Conservation (phyloP, 2,113 vertebrate genomes). For the Silurus asotus region DNA sequence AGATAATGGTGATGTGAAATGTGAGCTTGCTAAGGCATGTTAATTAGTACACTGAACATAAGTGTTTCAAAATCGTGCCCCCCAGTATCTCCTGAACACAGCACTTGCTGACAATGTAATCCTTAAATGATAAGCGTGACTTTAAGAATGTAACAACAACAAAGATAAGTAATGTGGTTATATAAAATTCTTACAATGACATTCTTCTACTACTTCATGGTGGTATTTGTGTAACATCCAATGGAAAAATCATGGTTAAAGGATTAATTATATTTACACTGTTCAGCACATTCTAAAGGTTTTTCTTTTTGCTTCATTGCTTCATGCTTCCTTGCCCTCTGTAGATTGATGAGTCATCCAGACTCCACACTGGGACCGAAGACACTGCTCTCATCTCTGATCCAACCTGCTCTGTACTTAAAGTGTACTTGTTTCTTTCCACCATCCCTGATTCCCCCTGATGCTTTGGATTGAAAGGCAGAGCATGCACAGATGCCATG, state of each 20-base stretch:
- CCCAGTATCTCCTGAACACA: background rate
- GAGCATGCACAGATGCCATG: slow-evolving; percentile 25
- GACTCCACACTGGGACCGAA: slow-evolving; percentile 5
- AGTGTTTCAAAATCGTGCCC: background rate
- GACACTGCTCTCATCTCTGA: background rate
- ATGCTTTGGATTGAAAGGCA: slow-evolving; percentile 18
- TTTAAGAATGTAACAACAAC: too few species aligned
- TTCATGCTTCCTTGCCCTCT: background rate
- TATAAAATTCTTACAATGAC: too few species aligned
- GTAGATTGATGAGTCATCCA: slow-evolving; percentile 21
- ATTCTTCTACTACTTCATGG: background rate
- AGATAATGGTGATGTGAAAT: background rate
- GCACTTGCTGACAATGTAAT: background rate
- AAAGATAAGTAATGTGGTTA: too few species aligned
- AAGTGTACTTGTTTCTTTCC: slow-evolving; percentile 31
- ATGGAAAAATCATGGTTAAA: background rate
- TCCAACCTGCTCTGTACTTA: slow-evolving; percentile 18
- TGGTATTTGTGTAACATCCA: background rate
- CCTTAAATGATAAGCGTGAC: background rate
- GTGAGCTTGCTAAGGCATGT: background rate
- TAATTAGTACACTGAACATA: background rate
- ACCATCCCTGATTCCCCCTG: background rate
- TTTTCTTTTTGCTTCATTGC: background rate
- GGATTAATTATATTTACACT: too few species aligned
- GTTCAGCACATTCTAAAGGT: background rate